Evolutionary conservation across 2,888 invertebrate genomes (phyloP), one percentile per base, ranked within the genome.

Genomic region (Halictus ligatus): DNA sequence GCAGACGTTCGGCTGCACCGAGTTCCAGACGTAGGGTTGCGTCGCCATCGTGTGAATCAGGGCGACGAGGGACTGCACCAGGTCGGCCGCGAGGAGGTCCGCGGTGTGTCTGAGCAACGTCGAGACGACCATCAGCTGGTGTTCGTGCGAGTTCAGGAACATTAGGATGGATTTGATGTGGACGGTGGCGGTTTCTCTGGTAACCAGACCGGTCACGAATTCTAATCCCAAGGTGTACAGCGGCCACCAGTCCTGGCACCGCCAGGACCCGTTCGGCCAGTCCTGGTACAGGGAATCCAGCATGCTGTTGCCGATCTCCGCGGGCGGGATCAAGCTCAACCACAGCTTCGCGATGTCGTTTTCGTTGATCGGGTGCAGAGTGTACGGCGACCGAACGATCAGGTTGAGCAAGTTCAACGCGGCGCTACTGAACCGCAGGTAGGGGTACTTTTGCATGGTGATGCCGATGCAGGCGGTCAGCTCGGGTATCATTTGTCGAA

Each of bases 171-270:
- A 90, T 4, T 88, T 87, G 1, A 93, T 88, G 75, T 94, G 93
- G 13, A 92, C 81, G 7, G 92, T 89, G 1, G 91, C 91, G 21
- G 88, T 88, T 74, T 92, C 92, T 25, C 91, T 92, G 13, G 91
- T 92, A 5, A 94, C 91, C 18, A 95, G 83, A 12, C 94, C 94
- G 25, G 92, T 94, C 2, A 95, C 75, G 76, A 95, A 94, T 80
- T 95, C 95, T 2, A 95, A 84, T 2, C 95, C 95, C 0, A 93
- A 91, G 0, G 94, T 93, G 48, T 95, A 95, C 40, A 95, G 86
- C 0, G 94, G 93, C 95, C 95, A 95, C 95, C 95, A 95, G 69
- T 95, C 95, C 48, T 95, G 94, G 82, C 95, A 95, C 12, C 94
- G 92, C 95, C 95, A 95, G 2, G 91, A 89, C 15, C 91, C 91